Conservation (phyloP, 2,113 vertebrate genomes). For the Nothoprocta perdicaria region DNA sequence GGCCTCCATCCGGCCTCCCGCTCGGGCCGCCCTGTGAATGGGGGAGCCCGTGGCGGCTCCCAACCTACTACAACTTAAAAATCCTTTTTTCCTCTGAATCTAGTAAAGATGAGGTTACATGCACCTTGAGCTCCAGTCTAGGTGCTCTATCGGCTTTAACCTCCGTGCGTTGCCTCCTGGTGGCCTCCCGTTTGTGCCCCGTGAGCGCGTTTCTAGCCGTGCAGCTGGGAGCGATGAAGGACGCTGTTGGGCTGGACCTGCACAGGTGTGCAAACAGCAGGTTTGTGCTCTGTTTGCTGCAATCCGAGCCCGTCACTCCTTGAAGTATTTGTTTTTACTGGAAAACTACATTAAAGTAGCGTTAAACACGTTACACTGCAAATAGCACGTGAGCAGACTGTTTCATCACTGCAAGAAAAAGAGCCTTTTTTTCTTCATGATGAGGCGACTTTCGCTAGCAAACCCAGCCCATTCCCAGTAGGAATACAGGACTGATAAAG, state of each 20-base stretch:
- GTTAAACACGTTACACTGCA: background rate
- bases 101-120: background rate
- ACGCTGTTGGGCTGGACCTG: background rate
- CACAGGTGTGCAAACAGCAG: conserved; percentile 29
- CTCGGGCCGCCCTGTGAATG: background rate
- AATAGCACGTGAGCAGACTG: background rate
- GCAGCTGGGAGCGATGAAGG: conserved; percentile 1
- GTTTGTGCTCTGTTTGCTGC: conserved; percentile 31
- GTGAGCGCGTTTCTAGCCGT: background rate
- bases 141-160: background rate
- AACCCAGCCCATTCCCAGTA: background rate
- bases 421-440: background rate
- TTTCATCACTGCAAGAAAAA: background rate
- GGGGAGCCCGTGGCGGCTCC: no score
- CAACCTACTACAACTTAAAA: background rate
- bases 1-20: background rate
- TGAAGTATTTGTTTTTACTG: conserved; percentile 31
- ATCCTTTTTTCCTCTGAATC: background rate
- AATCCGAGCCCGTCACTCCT: conserved; percentile 41
- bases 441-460: background rate
- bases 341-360: background rate
- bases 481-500: rapidly evolving
- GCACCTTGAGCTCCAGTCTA: background rate
- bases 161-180: background rate
- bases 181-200: background rate